Evolutionary conservation across 2,888 invertebrate species (phyloP).

Genomic region (Caradrina kadenii): DNA sequence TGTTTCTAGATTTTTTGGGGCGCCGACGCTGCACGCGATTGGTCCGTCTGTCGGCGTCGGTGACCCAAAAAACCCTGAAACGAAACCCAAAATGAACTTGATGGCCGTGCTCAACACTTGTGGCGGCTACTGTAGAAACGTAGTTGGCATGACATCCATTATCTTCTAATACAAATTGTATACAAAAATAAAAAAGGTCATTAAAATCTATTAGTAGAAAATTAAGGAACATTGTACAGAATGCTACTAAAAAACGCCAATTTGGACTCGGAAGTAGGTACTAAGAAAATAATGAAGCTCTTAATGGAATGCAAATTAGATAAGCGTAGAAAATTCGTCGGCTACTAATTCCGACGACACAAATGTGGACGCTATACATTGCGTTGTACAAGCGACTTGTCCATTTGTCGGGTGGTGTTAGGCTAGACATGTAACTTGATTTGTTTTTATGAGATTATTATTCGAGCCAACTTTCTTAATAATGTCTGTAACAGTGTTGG

Average conservation of each 20-base stretch:
- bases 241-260: constrained; percentile 21
- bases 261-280: constrained; percentile 18
- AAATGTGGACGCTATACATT: constrained; percentile 32
- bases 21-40: too few species aligned
- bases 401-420: neutral
- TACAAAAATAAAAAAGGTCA: neutral
- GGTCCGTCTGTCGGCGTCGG: too few species aligned
- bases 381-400: constrained; percentile 1
- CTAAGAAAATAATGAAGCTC: constrained; percentile 61
- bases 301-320: constrained; percentile 72
- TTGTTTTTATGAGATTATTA: neutral
- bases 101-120: too few species aligned
- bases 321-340: constrained; percentile 62
- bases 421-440: constrained; percentile 5
- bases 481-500: neutral
- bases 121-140: too few species aligned
- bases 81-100: too few species aligned
- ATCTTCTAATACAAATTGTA: neutral
- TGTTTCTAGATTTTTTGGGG: too few species aligned
- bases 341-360: constrained; percentile 40
- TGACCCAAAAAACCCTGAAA: too few species aligned
- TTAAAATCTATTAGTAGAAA: constrained; percentile 22
- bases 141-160: neutral
- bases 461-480: neutral
- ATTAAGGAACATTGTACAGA: constrained; percentile 22